phyloP scores from a whole-genome alignment of 2,888 invertebrate genomes.

The Euplexia lucipara region DNA sequence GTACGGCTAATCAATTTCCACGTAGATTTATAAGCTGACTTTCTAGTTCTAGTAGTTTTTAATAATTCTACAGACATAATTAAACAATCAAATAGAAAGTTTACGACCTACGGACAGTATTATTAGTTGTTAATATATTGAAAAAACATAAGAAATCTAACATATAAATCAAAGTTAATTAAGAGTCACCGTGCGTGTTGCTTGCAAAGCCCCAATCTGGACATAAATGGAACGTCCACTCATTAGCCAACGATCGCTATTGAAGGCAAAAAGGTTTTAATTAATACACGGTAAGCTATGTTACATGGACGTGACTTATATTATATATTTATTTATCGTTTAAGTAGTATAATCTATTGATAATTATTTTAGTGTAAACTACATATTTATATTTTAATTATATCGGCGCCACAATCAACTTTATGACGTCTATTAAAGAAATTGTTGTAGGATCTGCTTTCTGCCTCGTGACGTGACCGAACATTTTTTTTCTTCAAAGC shows the following conservation, averaged over 20 bases:
- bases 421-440: conserved; percentile 49
- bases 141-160: conserved; percentile 50
- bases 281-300: conserved; percentile 57
- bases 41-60: conserved; percentile 50
- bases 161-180: conserved; percentile 64
- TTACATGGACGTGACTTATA: conserved; percentile 53
- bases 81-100: conserved; percentile 59
- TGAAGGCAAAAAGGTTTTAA: conserved; percentile 65
- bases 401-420: conserved; percentile 49
- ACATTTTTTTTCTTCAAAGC: conserved; percentile 39
- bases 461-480: conserved; percentile 31
- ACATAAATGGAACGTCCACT: conserved; percentile 68
- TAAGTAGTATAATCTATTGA: conserved; percentile 27
- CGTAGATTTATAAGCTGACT: conserved; percentile 46
- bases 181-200: conserved; percentile 62
- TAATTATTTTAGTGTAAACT: conserved; percentile 52
- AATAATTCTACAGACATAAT: conserved; percentile 46
- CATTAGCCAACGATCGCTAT: conserved; percentile 58
- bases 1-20: conserved; percentile 49
- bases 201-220: conserved; percentile 65
- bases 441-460: conserved; percentile 39
- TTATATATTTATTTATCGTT: conserved; percentile 52
- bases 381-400: conserved; percentile 55
- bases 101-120: conserved; percentile 49
- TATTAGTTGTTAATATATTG: conserved; percentile 50